phyloP scores from a whole-genome alignment of 2,888 invertebrate species.

The Germaria angustata region DNA sequence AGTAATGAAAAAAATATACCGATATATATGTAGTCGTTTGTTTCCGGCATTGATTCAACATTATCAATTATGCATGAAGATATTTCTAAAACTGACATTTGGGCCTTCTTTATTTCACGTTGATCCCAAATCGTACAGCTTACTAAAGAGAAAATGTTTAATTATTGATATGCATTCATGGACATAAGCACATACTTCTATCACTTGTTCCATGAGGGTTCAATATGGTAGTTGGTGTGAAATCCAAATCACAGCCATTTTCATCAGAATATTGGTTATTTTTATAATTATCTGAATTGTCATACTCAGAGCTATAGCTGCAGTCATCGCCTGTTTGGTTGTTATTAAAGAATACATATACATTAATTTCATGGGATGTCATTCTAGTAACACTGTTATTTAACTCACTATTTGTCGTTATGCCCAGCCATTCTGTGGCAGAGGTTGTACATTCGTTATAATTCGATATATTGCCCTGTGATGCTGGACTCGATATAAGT shows the following conservation, averaged over 20 bases:
- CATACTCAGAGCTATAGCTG: constrained; percentile 90
- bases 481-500: constrained; percentile 83
- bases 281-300: constrained; percentile 83
- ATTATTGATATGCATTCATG: neutral
- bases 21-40: constrained; percentile 88
- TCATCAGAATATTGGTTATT: constrained; percentile 81
- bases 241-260: constrained; percentile 82
- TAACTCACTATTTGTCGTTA: constrained; percentile 89
- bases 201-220: constrained; percentile 88
- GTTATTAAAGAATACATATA: too few species aligned
- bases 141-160: constrained; percentile 81
- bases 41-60: constrained; percentile 90
- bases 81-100: constrained; percentile 95
- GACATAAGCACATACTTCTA: constrained; percentile 83
- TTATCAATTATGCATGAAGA: constrained; percentile 95
- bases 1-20: constrained; percentile 84
- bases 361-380: too few species aligned
- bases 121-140: constrained; percentile 98
- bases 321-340: constrained; percentile 79
- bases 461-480: constrained; percentile 75
- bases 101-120: constrained; percentile 93
- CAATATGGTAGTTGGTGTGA: constrained; percentile 87
- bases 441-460: constrained; percentile 83
- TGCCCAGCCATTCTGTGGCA: constrained; percentile 92
- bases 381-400: neutral